phyloP scores from a whole-genome alignment of 2,888 invertebrate genomes.

The Amphipoea oculea region DNA sequence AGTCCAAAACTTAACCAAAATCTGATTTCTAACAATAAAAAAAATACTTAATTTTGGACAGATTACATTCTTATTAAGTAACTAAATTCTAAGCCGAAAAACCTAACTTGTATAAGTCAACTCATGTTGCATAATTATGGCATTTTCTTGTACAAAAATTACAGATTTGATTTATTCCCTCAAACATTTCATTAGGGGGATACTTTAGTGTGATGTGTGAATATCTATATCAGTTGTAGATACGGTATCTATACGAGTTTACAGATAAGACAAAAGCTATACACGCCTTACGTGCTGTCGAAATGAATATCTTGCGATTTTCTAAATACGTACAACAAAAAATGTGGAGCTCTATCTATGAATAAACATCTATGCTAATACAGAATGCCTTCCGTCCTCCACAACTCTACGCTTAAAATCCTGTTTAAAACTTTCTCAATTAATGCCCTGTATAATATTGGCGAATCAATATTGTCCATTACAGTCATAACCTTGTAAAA shows the following conservation, averaged over 20 bases:
- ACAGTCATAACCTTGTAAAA: constrained; percentile 61
- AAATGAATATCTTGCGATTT: constrained; percentile 75
- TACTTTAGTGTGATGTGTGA: constrained; percentile 77
- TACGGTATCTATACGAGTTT: constrained; percentile 79
- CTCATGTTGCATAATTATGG: constrained; percentile 75
- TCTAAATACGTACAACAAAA: constrained; percentile 61
- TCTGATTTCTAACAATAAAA: constrained; percentile 57
- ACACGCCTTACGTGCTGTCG: constrained; percentile 71
- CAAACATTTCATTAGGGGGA: constrained; percentile 63
- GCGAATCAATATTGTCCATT: constrained; percentile 51
- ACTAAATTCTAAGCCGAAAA: constrained; percentile 64
- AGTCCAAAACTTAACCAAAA: constrained; percentile 49
- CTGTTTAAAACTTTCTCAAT: constrained; percentile 43
- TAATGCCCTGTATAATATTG: constrained; percentile 59
- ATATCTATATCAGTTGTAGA: constrained; percentile 81
- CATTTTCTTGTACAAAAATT: constrained; percentile 75
- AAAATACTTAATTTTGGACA: constrained; percentile 75
- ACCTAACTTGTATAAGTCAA: constrained; percentile 55
- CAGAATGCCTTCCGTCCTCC: constrained; percentile 49
- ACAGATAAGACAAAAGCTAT: constrained; percentile 78
- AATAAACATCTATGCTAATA: constrained; percentile 61
- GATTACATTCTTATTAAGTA: constrained; percentile 78
- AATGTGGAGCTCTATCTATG: constrained; percentile 51
- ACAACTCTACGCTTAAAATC: constrained; percentile 46
- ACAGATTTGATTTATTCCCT: constrained; percentile 62